phyloP scores from a whole-genome alignment of 2,797 vertebrate genomes.

The Eurystomus glaucurus region DNA sequence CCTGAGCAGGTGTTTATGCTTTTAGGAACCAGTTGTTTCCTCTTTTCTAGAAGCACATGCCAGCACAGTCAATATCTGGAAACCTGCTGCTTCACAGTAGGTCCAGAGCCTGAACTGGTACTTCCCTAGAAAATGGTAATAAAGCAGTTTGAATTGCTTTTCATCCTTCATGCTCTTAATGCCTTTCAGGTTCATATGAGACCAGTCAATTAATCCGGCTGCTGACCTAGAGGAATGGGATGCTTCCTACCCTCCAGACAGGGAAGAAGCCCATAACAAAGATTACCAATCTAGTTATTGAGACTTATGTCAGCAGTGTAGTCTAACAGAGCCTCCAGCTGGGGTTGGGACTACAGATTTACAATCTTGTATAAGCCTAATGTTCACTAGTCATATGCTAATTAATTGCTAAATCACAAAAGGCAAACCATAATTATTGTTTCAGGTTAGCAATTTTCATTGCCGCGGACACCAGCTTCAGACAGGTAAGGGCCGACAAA shows the following conservation, averaged over 20 bases:
- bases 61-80: conserved; percentile 83
- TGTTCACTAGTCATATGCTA: conserved; percentile 52
- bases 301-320: conserved; percentile 53
- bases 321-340: conserved; percentile 51
- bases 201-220: conserved; percentile 87
- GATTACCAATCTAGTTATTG: conserved; percentile 62
- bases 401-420: conserved; percentile 72
- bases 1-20: conserved; percentile 84
- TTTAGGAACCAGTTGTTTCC: conserved; percentile 80
- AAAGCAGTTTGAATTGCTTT: conserved; percentile 86
- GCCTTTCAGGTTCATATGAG: conserved; percentile 84
- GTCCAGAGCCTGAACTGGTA: conserved; percentile 84
- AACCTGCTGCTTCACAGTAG: conserved; percentile 87
- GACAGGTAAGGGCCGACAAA: no score
- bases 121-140: conserved; percentile 86
- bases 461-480: no score
- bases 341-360: conserved; percentile 56
- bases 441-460: conserved; percentile 47
- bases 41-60: conserved; percentile 82
- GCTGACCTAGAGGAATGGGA: conserved; percentile 74
- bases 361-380: conserved; percentile 43
- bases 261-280: conserved; percentile 73
- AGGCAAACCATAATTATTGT: conserved; percentile 68
- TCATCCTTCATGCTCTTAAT: conserved; percentile 83
- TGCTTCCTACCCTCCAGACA: conserved; percentile 73